phyloP scores from a whole-genome alignment of 2,113 vertebrate species.

The Lamprologus sp. region DNA sequence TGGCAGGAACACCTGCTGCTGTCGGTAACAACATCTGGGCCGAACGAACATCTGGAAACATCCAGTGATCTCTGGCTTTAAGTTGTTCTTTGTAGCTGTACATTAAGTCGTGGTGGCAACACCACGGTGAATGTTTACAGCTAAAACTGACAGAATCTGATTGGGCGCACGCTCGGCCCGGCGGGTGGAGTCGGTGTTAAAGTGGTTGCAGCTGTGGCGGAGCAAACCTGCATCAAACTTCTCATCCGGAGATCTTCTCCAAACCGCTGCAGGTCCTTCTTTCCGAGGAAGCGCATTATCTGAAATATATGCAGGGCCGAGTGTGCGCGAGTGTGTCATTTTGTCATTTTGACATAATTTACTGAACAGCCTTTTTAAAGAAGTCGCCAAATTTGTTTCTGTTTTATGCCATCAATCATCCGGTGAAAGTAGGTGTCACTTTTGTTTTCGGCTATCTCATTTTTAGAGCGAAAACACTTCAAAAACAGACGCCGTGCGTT shows the following conservation, averaged over 20 bases:
- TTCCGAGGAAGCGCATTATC: not conserved
- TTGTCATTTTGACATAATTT: slow-evolving; percentile 7
- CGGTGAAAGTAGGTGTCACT: slow-evolving; percentile 3
- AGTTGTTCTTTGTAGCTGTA: not conserved
- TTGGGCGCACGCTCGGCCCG: not conserved
- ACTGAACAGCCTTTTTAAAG: not conserved
- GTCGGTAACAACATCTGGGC: not conserved
- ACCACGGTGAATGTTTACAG: not conserved
- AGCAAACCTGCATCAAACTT: not conserved
- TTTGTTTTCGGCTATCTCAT: not conserved
- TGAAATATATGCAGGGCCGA: not conserved
- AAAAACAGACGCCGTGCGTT: slow-evolving; percentile 21
- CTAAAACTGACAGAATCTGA: not conserved
- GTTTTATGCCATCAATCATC: slow-evolving; percentile 26
- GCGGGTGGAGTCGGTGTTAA: not conserved
- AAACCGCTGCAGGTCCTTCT: not conserved
- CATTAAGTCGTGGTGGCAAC: accelerated
- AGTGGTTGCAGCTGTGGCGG: not conserved
- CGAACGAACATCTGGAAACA: not conserved
- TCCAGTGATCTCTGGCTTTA: not conserved
- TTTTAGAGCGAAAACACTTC: slow-evolving; percentile 7
- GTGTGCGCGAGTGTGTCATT: not conserved
- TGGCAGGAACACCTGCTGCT: not conserved
- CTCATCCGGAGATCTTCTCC: not conserved
- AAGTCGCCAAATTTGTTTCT: not conserved